These are phyloP conservation scores for Cynopterus brachyotis DNA, from an alignment of 2,113 vertebrate genomes.

Conservation along the genomic window DNA sequence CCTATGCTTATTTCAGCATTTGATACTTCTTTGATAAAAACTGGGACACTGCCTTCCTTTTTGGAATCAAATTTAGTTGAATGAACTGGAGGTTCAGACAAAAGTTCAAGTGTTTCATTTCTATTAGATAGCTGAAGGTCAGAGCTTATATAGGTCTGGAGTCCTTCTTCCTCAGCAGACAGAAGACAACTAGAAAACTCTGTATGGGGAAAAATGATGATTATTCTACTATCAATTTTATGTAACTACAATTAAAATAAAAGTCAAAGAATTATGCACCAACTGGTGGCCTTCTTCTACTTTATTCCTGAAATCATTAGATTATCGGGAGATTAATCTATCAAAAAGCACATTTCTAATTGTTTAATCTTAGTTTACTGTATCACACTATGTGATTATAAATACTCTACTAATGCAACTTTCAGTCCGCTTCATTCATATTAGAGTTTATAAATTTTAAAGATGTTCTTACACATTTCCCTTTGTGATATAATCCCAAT, in stretches of 20 bases:
- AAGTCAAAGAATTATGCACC: neutral
- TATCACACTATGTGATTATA: neutral
- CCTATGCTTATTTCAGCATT: constrained; percentile 84
- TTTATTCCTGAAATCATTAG: constrained; percentile 9
- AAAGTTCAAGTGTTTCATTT: constrained; percentile 94
- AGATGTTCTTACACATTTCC: neutral
- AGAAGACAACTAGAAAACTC: constrained; percentile 90
- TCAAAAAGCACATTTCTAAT: constrained; percentile 3
- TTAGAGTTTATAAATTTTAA: neutral
- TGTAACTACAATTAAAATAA: constrained; percentile 27
- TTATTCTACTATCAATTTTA: constrained; percentile 77
- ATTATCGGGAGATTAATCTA: neutral
- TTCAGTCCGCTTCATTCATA: neutral
- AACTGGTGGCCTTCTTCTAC: neutral
- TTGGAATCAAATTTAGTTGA: constrained; percentile 86
- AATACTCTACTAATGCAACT: neutral
- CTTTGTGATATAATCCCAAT: neutral
- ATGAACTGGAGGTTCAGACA: constrained; percentile 89
- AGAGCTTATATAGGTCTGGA: constrained; percentile 88
- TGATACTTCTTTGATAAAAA: constrained; percentile 88
- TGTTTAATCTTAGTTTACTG: neutral
- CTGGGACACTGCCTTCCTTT: constrained; percentile 84
- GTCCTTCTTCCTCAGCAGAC: constrained; percentile 89
- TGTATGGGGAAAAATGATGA: constrained; percentile 88
- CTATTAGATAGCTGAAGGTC: constrained; percentile 87